Conservation (phyloP, 2,797 vertebrate species). For the Sebastes nivosus region DNA sequence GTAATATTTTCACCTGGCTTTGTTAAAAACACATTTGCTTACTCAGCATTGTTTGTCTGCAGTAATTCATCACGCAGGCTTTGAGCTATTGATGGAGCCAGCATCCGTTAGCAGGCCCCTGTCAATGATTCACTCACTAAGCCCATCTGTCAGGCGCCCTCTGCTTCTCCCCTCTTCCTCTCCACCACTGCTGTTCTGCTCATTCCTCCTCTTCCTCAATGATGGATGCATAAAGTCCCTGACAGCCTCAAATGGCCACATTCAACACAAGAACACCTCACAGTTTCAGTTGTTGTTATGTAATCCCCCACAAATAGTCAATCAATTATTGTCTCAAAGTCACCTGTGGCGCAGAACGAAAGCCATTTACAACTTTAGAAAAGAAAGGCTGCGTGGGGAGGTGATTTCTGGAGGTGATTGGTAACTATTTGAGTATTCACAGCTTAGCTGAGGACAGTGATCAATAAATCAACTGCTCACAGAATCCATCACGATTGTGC, state of each 20-base stretch:
- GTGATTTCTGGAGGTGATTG: slow-evolving; percentile 67
- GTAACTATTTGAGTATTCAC: slow-evolving; percentile 77
- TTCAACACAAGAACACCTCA: slow-evolving; percentile 46
- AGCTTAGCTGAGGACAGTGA: slow-evolving; percentile 65
- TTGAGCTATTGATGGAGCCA: slow-evolving; percentile 87
- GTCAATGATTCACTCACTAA: slow-evolving; percentile 87
- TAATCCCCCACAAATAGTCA: slow-evolving; percentile 36
- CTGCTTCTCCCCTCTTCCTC: slow-evolving; percentile 71
- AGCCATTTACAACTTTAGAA: slow-evolving; percentile 42
- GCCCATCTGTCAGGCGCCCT: slow-evolving; percentile 81
- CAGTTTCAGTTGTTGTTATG: slow-evolving; percentile 34
- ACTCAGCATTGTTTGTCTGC: slow-evolving; percentile 87
- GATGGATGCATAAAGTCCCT: slow-evolving; percentile 72
- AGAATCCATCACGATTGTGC: slow-evolving; percentile 76
- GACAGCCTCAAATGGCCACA: slow-evolving; percentile 58
- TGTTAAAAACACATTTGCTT: slow-evolving; percentile 85
- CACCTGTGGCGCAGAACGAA: slow-evolving; percentile 43
- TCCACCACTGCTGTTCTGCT: slow-evolving; percentile 55
- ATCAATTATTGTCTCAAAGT: slow-evolving; percentile 52
- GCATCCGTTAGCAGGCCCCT: slow-evolving; percentile 85
- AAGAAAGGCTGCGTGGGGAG: slow-evolving; percentile 16
- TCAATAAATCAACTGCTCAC: slow-evolving; percentile 73
- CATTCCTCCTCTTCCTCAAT: slow-evolving; percentile 76
- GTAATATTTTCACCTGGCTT: slow-evolving; percentile 81
- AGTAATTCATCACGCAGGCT: slow-evolving; percentile 86